These are phyloP conservation scores for Staurois parvus DNA, from an alignment of 2,797 vertebrate genomes.

Conservation along the genomic window DNA sequence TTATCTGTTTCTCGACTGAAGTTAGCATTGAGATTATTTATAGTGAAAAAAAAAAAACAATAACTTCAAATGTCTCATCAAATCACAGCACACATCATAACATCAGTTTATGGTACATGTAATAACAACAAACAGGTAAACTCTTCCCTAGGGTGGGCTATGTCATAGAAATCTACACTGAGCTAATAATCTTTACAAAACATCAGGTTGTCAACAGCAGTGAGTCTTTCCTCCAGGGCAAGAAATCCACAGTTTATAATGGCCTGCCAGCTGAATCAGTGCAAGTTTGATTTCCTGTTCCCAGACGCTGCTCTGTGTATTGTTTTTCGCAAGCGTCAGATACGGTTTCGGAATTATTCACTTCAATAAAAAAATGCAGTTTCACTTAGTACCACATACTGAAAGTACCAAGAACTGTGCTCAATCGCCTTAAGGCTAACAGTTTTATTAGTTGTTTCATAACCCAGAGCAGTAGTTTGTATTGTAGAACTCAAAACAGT, in stretches of 20 bases:
- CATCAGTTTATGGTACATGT: constrained; percentile 1
- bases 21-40: neutral
- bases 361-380: constrained; percentile 41
- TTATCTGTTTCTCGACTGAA: no score
- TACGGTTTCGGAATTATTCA: constrained; percentile 24
- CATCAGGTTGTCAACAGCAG: constrained; percentile 30
- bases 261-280: constrained; percentile 44
- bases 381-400: constrained; percentile 48
- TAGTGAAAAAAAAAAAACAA: constrained; percentile 26
- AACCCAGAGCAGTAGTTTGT: constrained; percentile 32
- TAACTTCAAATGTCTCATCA: neutral
- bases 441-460: constrained; percentile 46
- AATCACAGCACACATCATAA: neutral
- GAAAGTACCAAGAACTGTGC: constrained; percentile 16
- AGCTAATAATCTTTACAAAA: constrained; percentile 47
- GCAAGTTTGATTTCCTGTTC: constrained; percentile 43
- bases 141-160: constrained; percentile 26
- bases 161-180: constrained; percentile 33
- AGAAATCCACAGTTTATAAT: constrained; percentile 45
- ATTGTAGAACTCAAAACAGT: constrained; percentile 27
- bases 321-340: constrained; percentile 38
- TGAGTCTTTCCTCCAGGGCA: constrained; percentile 39
- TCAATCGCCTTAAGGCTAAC: constrained; percentile 38
- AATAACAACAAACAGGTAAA: constrained; percentile 38
- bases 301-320: constrained; percentile 23